Base-by-base conservation (phyloP, 2,113 vertebrate genomes). In the Colistium nudipinnis region DNA sequence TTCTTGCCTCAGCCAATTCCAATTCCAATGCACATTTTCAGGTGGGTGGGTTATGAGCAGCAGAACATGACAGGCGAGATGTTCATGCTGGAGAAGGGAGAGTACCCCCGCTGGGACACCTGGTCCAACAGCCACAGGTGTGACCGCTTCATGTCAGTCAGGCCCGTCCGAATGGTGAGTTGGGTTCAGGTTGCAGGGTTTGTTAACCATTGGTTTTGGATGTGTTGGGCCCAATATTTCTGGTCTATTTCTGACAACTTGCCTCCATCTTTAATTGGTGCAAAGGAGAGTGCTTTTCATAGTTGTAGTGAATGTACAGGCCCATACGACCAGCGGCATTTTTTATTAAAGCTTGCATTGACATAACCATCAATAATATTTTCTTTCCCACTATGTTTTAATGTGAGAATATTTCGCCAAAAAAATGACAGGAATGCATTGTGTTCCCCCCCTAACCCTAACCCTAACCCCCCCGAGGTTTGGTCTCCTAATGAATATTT, bases 111-210 rank as follows among this genome's bases (percentile, higher is more conserved):
- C 62, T 95, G 94, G 94, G 93, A 94, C 78, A 93, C 93, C 77
- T 95, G 94, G 94, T 92, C 93, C 83, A 95, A 95, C 89, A 94
- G 94, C 75, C 92, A 93, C 90, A 90, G 93, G 49, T 92, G 90
- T 49, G 94, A 95, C 67, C 81, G 84, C 49, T 73, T 95, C 51
- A 93, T 94, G 93, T 95, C 94, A 0, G 78, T 94, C 70, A 90
- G 94, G 66, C 93, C 94, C 0, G 89, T 95, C 53, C 85, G 67
- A 20, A 94, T 94, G 94, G 94, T 95, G 56, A 82, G 91, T 75
- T 48, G 24, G 11, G 25, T 8, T 49, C n/a, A 19, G 13, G 13
- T 25, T 44, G 13, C 17, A 7, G 1, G 20, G 9, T 9, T 13
- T 43, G 1, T 1, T 31, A 13, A 35, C 62, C 52, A 24, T 64